phyloP scores from a whole-genome alignment of 2,113 vertebrate genomes.

The Indicator maculatus region DNA sequence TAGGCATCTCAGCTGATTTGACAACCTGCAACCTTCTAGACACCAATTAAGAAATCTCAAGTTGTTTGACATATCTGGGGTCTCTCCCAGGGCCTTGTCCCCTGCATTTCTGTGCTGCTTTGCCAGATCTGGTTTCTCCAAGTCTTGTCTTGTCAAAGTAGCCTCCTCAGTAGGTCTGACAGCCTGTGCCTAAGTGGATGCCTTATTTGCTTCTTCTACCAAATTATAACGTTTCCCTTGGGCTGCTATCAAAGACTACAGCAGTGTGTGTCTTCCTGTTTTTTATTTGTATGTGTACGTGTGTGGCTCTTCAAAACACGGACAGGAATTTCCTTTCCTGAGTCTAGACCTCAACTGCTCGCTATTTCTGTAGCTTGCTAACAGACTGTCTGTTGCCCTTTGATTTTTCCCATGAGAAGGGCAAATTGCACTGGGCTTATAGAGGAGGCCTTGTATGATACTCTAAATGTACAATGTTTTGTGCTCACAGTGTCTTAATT shows the following conservation, averaged over 20 bases:
- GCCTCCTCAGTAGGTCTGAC: background rate
- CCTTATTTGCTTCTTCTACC: conserved; percentile 3
- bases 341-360: conserved; percentile 45
- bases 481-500: background rate
- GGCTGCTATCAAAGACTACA: background rate
- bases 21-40: background rate
- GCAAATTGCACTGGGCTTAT: background rate
- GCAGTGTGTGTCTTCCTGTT: conserved; percentile 29
- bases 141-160: background rate
- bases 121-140: background rate
- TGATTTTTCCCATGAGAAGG: conserved; percentile 30
- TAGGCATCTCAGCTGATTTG: background rate
- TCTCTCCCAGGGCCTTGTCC: background rate
- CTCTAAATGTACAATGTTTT: background rate
- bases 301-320: conserved; percentile 15
- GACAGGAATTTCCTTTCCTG: conserved; percentile 58
- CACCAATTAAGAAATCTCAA: accelerated
- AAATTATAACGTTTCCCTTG: background rate
- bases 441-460: background rate
- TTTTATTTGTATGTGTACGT: conserved; percentile 53
- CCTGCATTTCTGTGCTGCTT: background rate
- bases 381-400: conserved; percentile 29
- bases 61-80: background rate
- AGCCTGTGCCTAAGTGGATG: background rate
- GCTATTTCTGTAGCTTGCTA: conserved; percentile 48